Conservation (phyloP, 2,888 invertebrate species). For the Hermaeophaga mercurialis region DNA sequence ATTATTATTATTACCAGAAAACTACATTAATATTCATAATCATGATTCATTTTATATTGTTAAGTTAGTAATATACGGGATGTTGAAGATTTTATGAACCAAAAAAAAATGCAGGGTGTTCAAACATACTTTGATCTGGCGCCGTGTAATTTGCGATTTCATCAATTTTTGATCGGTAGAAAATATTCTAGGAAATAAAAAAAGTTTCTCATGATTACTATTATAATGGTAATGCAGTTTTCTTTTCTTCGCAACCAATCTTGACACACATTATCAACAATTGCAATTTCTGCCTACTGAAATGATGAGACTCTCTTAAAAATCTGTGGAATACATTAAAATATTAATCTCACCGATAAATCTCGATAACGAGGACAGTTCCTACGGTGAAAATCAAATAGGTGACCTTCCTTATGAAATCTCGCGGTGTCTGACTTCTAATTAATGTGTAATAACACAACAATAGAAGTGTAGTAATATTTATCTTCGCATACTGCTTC, state of each 20-base stretch:
- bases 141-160: no score
- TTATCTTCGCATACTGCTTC: conserved; percentile 2
- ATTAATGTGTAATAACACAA: conserved; percentile 17
- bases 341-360: conserved; percentile 1
- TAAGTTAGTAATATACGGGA: no score
- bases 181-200: no score
- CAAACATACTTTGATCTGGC: no score
- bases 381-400: conserved; percentile 15
- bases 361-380: conserved; percentile 21
- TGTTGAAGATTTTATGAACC: no score
- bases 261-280: neutral
- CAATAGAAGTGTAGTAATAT: conserved; percentile 12
- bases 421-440: neutral
- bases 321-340: conserved; percentile 7
- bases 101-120: no score
- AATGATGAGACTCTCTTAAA: neutral
- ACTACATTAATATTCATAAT: no score
- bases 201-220: no score
- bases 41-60: no score
- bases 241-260: neutral
- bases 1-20: no score
- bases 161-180: no score
- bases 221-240: no score
- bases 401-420: conserved; percentile 21
- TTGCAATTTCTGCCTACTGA: neutral